phyloP scores from a whole-genome alignment of 2,797 vertebrate genomes.

The Rhynchonycteris naso region DNA sequence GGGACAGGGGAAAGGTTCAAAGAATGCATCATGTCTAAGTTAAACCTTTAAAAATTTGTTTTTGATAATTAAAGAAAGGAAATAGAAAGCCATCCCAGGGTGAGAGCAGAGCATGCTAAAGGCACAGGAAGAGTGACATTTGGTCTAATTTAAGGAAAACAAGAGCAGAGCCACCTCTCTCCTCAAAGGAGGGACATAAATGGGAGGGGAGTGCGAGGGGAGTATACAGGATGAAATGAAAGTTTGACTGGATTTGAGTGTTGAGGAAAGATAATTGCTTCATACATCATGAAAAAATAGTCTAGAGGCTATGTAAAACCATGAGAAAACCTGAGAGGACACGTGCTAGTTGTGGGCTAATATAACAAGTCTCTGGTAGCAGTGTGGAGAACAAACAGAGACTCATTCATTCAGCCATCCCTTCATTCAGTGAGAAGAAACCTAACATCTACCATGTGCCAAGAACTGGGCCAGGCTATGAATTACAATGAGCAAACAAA shows the following conservation, averaged over 20 bases:
- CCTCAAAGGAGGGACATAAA: not conserved
- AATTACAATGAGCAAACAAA: not conserved
- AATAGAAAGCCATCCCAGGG: not conserved
- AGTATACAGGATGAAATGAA: not conserved
- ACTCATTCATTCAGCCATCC: not conserved
- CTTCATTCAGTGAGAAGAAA: not conserved
- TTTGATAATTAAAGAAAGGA: conserved; percentile 19
- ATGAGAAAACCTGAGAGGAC: not conserved
- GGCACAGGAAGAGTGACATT: not conserved
- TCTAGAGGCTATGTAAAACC: not conserved
- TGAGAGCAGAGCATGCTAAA: not conserved
- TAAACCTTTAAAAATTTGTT: not conserved
- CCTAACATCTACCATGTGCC: not conserved
- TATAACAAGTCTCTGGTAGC: not conserved
- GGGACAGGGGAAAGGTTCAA: not conserved
- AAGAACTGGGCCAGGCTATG: not conserved
- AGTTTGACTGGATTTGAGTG: not conserved
- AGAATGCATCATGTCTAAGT: not conserved
- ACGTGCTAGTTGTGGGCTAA: not conserved
- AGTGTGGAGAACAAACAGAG: not conserved
- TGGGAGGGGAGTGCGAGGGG: not conserved
- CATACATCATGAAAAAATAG: not conserved
- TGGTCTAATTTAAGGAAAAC: not conserved
- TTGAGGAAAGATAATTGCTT: not conserved
- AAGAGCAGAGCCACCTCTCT: not conserved